phyloP scores from a whole-genome alignment of 2,888 invertebrate genomes.

The Lobophora halterata region DNA sequence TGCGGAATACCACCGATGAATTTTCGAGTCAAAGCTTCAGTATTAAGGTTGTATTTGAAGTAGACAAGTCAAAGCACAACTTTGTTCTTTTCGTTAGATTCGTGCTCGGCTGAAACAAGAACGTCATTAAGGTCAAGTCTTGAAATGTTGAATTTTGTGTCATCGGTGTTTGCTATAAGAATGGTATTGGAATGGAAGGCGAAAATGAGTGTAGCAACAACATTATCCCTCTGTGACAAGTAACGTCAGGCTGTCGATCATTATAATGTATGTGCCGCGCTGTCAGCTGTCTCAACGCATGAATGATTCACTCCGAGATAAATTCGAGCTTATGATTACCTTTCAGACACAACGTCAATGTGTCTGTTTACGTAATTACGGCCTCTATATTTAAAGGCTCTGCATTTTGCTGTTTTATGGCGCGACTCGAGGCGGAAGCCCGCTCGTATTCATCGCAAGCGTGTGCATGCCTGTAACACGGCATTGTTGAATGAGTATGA shows the following conservation, averaged over 20 bases:
- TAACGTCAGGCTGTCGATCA: conserved; percentile 79
- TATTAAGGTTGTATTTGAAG: conserved; percentile 53
- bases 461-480: conserved; percentile 44
- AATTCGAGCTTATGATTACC: conserved; percentile 81
- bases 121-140: conserved; percentile 40
- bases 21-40: conserved; percentile 43
- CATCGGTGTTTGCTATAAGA: conserved; percentile 28
- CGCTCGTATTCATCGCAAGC: conserved; percentile 58
- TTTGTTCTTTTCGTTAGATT: conserved; percentile 75
- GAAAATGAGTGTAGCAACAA: conserved; percentile 63
- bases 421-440: conserved; percentile 58
- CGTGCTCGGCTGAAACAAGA: conserved; percentile 48
- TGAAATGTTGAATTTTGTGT: conserved; percentile 29
- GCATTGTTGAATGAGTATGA: conserved; percentile 63
- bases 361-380: conserved; percentile 77
- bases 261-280: conserved; percentile 78
- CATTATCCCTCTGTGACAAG: conserved; percentile 79
- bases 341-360: conserved; percentile 78
- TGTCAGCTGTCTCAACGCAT: conserved; percentile 78
- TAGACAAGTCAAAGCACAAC: conserved; percentile 49
- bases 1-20: conserved; percentile 40
- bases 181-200: conserved; percentile 29
- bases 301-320: conserved; percentile 80
- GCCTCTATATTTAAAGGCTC: conserved; percentile 63
- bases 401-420: conserved; percentile 64